These are phyloP conservation scores for Mormyrus lacerda DNA, from an alignment of 2,113 vertebrate species.

Conservation along the genomic window DNA sequence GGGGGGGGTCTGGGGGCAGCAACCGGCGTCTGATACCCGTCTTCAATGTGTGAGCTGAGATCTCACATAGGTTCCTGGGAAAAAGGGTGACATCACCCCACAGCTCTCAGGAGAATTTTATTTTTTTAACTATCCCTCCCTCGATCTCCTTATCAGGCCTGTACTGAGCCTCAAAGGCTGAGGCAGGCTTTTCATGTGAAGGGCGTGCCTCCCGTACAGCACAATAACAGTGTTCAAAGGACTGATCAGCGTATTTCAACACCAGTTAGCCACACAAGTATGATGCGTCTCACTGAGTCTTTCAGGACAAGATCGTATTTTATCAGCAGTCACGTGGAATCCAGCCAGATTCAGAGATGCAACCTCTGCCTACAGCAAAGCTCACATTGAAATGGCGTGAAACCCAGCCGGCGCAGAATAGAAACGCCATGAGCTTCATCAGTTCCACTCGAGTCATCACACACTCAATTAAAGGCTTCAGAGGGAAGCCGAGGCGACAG, in stretches of 20 bases:
- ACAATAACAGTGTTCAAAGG: neutral
- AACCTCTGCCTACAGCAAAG: neutral
- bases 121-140: neutral
- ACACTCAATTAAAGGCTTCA: slow-evolving; percentile 19
- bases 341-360: neutral
- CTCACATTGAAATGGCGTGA: neutral
- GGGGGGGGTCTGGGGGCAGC: neutral
- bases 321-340: neutral
- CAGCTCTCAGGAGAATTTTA: neutral
- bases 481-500: neutral
- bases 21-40: neutral
- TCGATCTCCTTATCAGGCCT: neutral
- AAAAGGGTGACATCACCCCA: slow-evolving; percentile 5
- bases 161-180: neutral
- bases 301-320: neutral
- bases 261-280: neutral
- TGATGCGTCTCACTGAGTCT: neutral
- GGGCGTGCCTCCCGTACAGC: neutral
- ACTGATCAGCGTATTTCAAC: neutral
- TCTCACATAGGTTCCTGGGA: neutral
- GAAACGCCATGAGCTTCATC: neutral
- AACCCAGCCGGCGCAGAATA: neutral
- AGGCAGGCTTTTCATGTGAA: neutral
- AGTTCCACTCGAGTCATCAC: neutral
- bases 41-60: neutral